Evolutionary conservation across 1,140 invertebrate species (phyloP), one percentile per base, ranked within the genome.

Genomic region (Drosophila tani): DNA sequence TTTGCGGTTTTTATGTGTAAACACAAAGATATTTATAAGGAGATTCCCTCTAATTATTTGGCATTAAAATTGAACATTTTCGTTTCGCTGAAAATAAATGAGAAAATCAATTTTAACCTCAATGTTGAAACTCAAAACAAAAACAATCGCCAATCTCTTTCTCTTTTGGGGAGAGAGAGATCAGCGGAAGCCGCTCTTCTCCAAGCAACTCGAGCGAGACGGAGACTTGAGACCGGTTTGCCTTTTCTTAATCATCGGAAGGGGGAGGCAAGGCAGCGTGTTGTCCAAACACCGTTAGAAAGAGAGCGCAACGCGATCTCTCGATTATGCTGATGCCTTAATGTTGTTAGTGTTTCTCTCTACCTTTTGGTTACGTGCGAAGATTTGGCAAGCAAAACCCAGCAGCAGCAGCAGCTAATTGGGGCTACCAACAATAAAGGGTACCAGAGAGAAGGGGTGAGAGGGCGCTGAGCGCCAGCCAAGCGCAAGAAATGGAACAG

Each of bases 251-350:
- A 88, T 83, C 49, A 49, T 74, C 29, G 57, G 80, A 53, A 56
- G 59, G 40, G 45, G 27, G 17, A 49, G 45, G 57, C 55, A 66
- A 49, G 45, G 57, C 55, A 66, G 74, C 50, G 58, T 38, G 32
- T 55, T 55, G 32, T 40, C 35, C 68, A 88, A 83, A 71, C 84
- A 81, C 84, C 84, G 84, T 88, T 88, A 88, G 85, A 79, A 55
- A 68, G 59, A 69, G 76, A 68, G 68, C 60, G 29, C n/a, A 58
- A 68, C 41, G 60, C 50, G 68, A 68, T 55, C 47, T 38, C 66
- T 66, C 65, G 73, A 84, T 88, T 88, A 81, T 88, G 85, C 58
- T 87, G 73, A 84, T 81, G 45, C 69, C 68, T 49, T 58, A 49
- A 49, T 73, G 68, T 73, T 51, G 67, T 60, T 73, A 21, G 51